phyloP scores from a whole-genome alignment of 2,888 invertebrate species.

The Callyntrura guangdongensis region DNA sequence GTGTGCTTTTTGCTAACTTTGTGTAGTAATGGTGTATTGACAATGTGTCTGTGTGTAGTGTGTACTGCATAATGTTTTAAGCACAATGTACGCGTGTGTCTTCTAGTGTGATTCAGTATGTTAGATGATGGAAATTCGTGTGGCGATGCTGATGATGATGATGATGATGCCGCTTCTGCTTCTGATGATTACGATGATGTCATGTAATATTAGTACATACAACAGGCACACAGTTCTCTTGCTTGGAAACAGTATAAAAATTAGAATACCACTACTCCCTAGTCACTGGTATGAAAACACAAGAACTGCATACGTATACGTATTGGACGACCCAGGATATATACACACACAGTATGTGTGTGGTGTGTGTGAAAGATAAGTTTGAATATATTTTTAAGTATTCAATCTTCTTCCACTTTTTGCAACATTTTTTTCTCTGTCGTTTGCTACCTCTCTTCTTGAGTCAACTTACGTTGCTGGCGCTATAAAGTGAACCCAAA shows the following conservation, averaged over 20 bases:
- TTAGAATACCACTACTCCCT: neutral
- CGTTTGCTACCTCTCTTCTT: conserved; percentile 56
- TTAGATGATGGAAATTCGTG: conserved; percentile 20
- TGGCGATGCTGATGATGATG: conserved; percentile 35
- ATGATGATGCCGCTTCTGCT: conserved; percentile 19
- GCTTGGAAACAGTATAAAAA: neutral
- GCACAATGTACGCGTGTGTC: conserved; percentile 18
- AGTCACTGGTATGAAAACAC: neutral
- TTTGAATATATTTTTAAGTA: neutral
- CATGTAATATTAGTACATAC: conserved; percentile 53
- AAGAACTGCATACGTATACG: neutral
- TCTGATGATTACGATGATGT: conserved; percentile 63
- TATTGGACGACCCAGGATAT: conserved; percentile 22
- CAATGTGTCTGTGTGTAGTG: neutral
- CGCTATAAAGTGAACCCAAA: conserved; percentile 38
- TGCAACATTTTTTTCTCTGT: conserved; percentile 35
- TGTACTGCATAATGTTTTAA: conserved; percentile 20
- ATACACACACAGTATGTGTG: too few relatives aligned
- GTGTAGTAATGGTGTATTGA: neutral
- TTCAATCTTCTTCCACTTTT: conserved; percentile 14
- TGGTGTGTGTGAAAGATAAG: neutral
- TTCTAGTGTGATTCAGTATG: neutral
- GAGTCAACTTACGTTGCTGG: conserved; percentile 30
- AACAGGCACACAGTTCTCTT: neutral
- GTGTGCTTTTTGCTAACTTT: neutral